These are phyloP conservation scores for Mionectes macconnelli DNA, from an alignment of 2,113 vertebrate genomes.

Conservation along the genomic window DNA sequence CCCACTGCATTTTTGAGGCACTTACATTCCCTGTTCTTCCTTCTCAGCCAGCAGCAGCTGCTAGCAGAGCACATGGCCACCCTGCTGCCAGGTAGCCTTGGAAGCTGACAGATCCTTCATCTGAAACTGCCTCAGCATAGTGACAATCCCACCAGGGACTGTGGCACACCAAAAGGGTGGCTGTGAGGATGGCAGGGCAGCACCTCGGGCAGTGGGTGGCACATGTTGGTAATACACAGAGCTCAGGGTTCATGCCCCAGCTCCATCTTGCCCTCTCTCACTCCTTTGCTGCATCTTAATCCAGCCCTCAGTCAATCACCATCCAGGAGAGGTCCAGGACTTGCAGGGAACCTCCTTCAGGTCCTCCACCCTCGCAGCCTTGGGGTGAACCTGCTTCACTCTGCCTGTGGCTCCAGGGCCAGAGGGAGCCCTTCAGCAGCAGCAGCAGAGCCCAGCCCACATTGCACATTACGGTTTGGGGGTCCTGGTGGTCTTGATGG, in stretches of 20 bases:
- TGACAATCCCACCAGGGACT: not conserved
- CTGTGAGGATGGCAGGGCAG: not conserved
- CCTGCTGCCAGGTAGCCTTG: not conserved
- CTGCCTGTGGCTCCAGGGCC: not conserved
- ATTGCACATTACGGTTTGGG: rapidly evolving
- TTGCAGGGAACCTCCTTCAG: not conserved
- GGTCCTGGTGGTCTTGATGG: not conserved
- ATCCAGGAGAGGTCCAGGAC: not conserved
- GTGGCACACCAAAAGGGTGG: not conserved
- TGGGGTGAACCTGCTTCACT: rapidly evolving
- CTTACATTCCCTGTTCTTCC: not conserved
- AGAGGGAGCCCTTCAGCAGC: not conserved
- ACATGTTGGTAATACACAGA: not conserved
- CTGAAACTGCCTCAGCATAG: not conserved
- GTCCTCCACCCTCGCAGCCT: not conserved
- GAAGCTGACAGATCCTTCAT: not conserved
- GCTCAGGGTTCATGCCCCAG: not conserved
- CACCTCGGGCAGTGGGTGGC: not conserved
- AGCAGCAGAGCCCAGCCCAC: not conserved
- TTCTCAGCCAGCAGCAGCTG: not conserved
- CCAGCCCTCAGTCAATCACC: not conserved
- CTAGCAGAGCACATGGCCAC: not conserved
- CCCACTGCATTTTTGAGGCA: not conserved
- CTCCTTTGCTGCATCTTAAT: not conserved
- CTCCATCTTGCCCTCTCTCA: not conserved